phyloP scores from a whole-genome alignment of 2,113 vertebrate genomes.

The Myodes glareolus region DNA sequence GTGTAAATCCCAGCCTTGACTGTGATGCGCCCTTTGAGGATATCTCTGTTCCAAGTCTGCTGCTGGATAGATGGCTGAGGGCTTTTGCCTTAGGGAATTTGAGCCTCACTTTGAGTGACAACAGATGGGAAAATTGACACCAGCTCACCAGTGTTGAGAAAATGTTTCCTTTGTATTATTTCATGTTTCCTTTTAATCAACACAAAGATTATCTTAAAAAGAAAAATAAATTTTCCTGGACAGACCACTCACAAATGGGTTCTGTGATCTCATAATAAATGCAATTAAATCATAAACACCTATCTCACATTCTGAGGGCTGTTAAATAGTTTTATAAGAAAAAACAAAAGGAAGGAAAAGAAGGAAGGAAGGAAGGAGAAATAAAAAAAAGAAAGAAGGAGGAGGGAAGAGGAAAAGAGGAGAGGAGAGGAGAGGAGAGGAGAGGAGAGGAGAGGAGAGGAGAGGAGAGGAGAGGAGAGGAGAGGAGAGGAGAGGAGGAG shows the following conservation, averaged over 20 bases:
- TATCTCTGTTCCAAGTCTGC: background rate
- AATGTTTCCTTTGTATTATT: background rate
- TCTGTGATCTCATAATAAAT: background rate
- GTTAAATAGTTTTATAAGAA: background rate
- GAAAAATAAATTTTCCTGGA: background rate
- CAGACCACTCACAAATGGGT: background rate
- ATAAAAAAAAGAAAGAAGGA: rapidly evolving
- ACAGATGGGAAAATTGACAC: rapidly evolving
- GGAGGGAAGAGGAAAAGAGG: rapidly evolving
- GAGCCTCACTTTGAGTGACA: background rate
- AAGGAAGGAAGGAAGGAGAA: rapidly evolving
- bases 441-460: too few relatives aligned
- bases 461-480: too few relatives aligned
- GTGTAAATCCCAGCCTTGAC: rapidly evolving
- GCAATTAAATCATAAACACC: background rate
- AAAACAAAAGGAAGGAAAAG: background rate
- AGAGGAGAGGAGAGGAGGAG: rapidly evolving
- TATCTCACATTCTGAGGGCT: too few relatives aligned
- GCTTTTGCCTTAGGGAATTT: background rate
- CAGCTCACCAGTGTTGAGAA: background rate
- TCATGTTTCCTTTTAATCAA: background rate
- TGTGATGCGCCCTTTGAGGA: rapidly evolving
- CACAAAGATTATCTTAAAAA: background rate
- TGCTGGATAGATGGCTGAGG: background rate
- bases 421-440: background rate